These are phyloP conservation scores for Martes martes DNA, from an alignment of 2,113 vertebrate genomes.

Conservation along the genomic window DNA sequence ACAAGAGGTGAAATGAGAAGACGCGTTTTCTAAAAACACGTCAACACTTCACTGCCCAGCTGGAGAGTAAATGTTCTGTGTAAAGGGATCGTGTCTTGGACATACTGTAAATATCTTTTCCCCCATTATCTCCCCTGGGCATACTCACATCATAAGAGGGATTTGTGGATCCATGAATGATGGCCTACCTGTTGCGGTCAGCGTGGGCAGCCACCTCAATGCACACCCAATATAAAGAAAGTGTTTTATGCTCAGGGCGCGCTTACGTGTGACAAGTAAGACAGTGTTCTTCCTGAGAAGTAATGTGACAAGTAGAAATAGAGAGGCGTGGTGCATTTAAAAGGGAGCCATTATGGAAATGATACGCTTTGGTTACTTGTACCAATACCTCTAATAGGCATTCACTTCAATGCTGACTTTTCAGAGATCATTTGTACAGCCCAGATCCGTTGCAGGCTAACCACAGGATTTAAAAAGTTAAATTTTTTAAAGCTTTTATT, in stretches of 20 bases:
- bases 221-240: no score
- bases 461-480: background rate
- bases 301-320: background rate
- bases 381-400: fast-evolving
- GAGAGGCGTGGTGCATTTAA: background rate
- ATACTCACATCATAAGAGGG: no score
- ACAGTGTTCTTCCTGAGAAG: no score
- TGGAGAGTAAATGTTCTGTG: background rate
- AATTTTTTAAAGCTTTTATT: background rate
- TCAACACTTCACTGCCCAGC: background rate
- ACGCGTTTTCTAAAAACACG: background rate
- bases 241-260: background rate
- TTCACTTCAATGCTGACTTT: background rate
- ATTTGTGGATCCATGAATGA: no score
- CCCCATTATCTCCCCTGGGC: background rate
- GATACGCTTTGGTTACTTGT: no score
- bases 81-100: no score
- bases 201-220: fast-evolving
- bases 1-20: background rate
- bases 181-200: fast-evolving
- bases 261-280: background rate
- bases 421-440: background rate
- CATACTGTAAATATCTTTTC: fast-evolving
- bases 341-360: background rate
- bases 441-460: background rate